Evolutionary conservation across 2,113 vertebrate genomes (phyloP).

Genomic region (Bostrychus sinensis): DNA sequence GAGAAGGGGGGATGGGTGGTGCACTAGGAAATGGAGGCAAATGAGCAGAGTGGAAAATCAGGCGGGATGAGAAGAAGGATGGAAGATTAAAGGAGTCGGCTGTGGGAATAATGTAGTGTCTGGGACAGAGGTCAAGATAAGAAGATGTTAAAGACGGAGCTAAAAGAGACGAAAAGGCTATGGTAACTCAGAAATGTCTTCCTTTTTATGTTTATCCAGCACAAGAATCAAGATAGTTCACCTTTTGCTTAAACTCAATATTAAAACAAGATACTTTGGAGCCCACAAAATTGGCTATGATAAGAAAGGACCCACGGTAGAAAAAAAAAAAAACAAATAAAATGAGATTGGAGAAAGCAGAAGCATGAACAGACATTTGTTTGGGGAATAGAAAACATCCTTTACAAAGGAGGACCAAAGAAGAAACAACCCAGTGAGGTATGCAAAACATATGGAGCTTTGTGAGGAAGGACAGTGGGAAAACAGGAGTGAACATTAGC

Average conservation of each 20-base stretch:
- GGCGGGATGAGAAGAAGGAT: conserved; percentile 7
- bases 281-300: conserved; percentile 22
- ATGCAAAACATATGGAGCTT: conserved; percentile 16
- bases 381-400: conserved; percentile 28
- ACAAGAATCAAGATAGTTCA: background rate
- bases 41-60: conserved; percentile 9
- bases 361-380: conserved; percentile 29
- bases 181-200: background rate
- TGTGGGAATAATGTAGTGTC: conserved; percentile 13
- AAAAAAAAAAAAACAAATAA: conserved; percentile 14
- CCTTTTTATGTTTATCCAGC: background rate
- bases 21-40: conserved; percentile 7
- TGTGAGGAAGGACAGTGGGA: conserved; percentile 13
- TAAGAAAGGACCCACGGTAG: conserved; percentile 21
- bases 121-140: conserved; percentile 9
- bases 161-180: background rate
- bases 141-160: background rate
- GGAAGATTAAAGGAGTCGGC: conserved; percentile 18
- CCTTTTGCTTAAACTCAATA: conserved; percentile 29
- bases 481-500: conserved; percentile 35
- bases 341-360: conserved; percentile 6
- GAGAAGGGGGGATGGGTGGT: conserved; percentile 18
- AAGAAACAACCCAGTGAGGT: conserved; percentile 3
- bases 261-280: conserved; percentile 21
- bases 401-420: conserved; percentile 21